Conservation (phyloP, 2,113 vertebrate species). For the Strigops habroptila region DNA sequence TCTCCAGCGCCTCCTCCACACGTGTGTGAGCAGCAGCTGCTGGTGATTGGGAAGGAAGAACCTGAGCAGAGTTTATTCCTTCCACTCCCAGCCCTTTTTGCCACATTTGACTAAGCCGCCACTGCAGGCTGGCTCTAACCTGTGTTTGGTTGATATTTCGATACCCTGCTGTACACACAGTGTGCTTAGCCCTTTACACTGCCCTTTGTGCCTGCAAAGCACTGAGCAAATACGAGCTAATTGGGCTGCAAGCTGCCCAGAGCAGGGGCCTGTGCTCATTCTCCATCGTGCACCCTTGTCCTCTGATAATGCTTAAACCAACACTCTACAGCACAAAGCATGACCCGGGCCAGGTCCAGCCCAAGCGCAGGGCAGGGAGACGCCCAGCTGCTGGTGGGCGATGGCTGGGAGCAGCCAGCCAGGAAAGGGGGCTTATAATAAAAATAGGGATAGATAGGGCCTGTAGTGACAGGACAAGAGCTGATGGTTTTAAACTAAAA, state of each 20-base stretch:
- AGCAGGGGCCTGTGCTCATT: background rate
- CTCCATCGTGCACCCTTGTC: background rate
- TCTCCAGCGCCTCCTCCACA: background rate
- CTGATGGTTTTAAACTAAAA: background rate
- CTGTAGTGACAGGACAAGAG: background rate
- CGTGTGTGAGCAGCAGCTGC: background rate
- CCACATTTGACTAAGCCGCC: background rate
- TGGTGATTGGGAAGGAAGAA: background rate
- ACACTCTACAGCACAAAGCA: background rate
- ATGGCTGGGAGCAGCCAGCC: background rate
- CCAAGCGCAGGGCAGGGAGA: too few relatives aligned
- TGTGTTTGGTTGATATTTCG: background rate
- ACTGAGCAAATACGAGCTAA: background rate
- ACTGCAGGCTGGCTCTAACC: background rate
- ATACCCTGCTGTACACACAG: background rate
- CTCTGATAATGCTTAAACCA: background rate
- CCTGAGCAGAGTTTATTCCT: background rate
- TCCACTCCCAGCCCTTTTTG: background rate
- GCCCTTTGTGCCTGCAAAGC: background rate
- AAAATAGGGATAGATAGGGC: background rate
- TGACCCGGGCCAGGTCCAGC: background rate
- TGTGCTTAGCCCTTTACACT: background rate
- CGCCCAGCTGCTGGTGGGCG: accelerated
- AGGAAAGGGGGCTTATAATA: background rate
- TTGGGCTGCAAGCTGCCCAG: background rate